Base-by-base conservation (phyloP, 2,797 vertebrate species). In the Staurois parvus region DNA sequence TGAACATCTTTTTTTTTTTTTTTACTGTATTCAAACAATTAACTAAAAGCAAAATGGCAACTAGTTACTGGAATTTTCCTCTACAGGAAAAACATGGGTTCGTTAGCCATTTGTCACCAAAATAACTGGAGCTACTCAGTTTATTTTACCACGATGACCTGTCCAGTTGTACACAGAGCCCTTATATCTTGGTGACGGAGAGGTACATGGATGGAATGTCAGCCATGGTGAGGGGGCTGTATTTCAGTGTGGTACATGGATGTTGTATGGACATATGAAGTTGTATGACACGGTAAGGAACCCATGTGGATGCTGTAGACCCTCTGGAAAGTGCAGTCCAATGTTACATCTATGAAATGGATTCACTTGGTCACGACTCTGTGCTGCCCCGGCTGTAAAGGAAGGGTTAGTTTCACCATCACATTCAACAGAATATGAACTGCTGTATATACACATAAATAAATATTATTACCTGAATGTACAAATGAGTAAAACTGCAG, bases 371-470 rank as follows among this genome's bases (percentile, higher is more conserved):
- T 79, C 68, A 40, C 62, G 37, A 79, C 69, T 86, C 73, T 72
- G 69, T 78, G 80, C 69, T 73, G 32, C 85, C 79, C 85, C 59
- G 68, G 85, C 85, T 86, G 85, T n/a, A 87, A 87, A 73, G 85
- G 75, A 87, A 87, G 69, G 75, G 69, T 87, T 83, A 85, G 74
- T 72, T 48, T 40, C 68, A 87, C 67, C 42, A 82, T 68, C 56
- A 79, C 75, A 79, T 67, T 74, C 74, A 83, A 78, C 74, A 85
- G 66, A 80, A 59, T 72, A 73, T n/a, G 69, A 79, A 73, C 52
- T 72, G 45, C 79, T 72, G 7, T 52, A 72, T 59, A 59, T n/a
- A 72, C 45, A 75, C 26, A 77, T 66, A 37, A 42, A 69, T 40
- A 48, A 67, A 76, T 73, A 48, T n/a, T 13, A 64, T 70, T 64